Conservation (phyloP, 2,888 invertebrate species). For the Strigamia transsilvanica region DNA sequence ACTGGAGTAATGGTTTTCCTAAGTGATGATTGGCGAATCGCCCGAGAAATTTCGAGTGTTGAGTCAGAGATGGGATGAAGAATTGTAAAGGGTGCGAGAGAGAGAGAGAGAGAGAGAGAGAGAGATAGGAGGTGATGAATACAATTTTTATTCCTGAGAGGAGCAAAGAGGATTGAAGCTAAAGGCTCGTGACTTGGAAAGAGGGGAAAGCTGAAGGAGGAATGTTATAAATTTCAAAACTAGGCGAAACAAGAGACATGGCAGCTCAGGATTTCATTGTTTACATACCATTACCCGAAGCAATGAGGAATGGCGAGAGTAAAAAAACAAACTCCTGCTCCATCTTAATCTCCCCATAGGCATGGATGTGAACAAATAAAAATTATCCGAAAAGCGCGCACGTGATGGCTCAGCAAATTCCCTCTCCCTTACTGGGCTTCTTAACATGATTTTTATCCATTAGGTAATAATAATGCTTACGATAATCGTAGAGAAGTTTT, state of each 20-base stretch:
- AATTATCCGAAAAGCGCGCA: background rate
- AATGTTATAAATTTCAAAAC: slow-evolving; percentile 41
- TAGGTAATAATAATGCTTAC: background rate
- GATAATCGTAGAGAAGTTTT: background rate
- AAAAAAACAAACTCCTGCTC: slow-evolving; percentile 3
- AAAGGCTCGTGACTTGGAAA: background rate
- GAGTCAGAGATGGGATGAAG: background rate
- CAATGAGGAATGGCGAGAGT: slow-evolving; percentile 4
- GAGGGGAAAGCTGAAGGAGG: background rate
- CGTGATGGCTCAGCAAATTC: slow-evolving; percentile 9
- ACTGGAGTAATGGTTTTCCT: background rate
- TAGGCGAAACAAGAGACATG: slow-evolving; percentile 18
- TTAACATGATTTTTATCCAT: background rate
- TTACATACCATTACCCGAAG: slow-evolving; percentile 33
- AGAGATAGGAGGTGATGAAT: background rate
- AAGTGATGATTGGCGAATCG: background rate
- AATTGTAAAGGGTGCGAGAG: background rate
- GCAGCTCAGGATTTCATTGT: slow-evolving; percentile 17
- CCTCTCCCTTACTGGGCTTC: background rate
- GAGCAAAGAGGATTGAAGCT: slow-evolving; percentile 22
- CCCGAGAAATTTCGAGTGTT: slow-evolving; percentile 10
- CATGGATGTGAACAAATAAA: slow-evolving; percentile 6
- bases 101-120: background rate
- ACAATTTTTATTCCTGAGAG: background rate
- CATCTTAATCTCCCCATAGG: slow-evolving; percentile 20